phyloP scores from a whole-genome alignment of 2,888 invertebrate species.

The Muscina levida region DNA sequence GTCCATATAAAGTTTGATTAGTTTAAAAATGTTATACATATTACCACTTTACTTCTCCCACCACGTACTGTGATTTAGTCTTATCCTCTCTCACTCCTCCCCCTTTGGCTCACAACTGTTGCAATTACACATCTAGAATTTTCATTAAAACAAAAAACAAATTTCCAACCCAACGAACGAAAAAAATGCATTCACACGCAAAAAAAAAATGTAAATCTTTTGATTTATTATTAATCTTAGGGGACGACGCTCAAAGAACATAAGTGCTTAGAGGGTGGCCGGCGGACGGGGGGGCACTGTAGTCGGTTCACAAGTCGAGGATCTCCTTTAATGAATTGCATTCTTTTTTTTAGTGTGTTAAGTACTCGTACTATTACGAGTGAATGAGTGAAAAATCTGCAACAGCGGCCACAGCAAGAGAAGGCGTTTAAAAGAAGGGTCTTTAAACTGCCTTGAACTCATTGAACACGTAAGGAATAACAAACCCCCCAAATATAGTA shows the following conservation, averaged over 20 bases:
- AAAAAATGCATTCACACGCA: not conserved
- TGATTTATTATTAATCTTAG: not conserved
- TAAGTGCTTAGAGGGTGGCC: too few relatives aligned
- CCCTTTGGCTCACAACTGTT: too few relatives aligned
- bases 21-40: too few relatives aligned
- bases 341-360: not conserved
- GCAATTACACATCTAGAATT: too few relatives aligned
- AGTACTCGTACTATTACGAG: too few relatives aligned
- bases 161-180: not conserved
- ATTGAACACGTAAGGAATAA: constrained; percentile 21
- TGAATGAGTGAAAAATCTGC: not conserved
- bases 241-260: not conserved
- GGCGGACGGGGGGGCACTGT: too few relatives aligned
- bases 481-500: not conserved
- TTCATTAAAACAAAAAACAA: too few relatives aligned
- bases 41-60: too few relatives aligned
- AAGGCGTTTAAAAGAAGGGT: constrained; percentile 24
- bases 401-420: not conserved
- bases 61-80: too few relatives aligned
- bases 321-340: not conserved
- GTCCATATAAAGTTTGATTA: too few relatives aligned
- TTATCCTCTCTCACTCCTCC: too few relatives aligned
- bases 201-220: constrained; percentile 1
- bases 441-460: constrained; percentile 66
- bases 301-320: not conserved